Percentiles rank a stretch among this genome's conserved stretches.
Conservation (phyloP, 2,797 vertebrate species). For the Oryzias sinensis region DNA sequence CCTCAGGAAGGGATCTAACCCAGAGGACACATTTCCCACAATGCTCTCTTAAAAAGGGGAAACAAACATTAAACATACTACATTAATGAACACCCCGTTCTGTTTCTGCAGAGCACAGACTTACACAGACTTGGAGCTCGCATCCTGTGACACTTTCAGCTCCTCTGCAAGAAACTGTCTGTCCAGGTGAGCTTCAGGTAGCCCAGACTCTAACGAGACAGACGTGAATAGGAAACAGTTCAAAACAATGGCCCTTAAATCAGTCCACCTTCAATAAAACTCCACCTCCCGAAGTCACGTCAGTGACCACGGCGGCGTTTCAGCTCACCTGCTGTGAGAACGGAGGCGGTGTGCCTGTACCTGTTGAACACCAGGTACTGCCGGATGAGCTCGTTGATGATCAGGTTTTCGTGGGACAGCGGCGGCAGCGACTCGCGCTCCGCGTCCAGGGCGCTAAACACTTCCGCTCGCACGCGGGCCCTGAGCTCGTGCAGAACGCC, state of each 20-base stretch:
- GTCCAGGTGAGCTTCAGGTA: slow-evolving; percentile 87
- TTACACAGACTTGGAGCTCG: slow-evolving; percentile 87
- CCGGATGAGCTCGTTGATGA: slow-evolving; percentile 93
- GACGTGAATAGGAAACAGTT: slow-evolving; percentile 30
- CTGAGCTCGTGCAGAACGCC: slow-evolving; percentile 87
- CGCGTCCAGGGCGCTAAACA: slow-evolving; percentile 90
- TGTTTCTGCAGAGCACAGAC: slow-evolving; percentile 38
- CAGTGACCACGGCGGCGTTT: background rate
- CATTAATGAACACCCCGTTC: background rate
- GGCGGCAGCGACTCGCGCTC: slow-evolving; percentile 78
- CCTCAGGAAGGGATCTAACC: no score
- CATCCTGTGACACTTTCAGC: slow-evolving; percentile 86
- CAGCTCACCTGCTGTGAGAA: slow-evolving; percentile 85
- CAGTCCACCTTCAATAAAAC: no score
- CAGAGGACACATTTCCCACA: no score
- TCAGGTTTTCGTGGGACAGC: slow-evolving; percentile 87
- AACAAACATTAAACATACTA: no score
- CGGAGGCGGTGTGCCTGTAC: slow-evolving; percentile 86
- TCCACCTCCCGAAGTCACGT: no score
- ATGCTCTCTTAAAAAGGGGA: background rate
- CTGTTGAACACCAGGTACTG: slow-evolving; percentile 95
- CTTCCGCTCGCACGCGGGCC: slow-evolving; percentile 91
- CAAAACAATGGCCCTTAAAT: no score
- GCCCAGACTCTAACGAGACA: slow-evolving; percentile 85
- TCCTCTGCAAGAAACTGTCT: slow-evolving; percentile 89